These are phyloP conservation scores for Cryptotis parvus DNA, from an alignment of 2,113 vertebrate genomes.

Conservation along the genomic window DNA sequence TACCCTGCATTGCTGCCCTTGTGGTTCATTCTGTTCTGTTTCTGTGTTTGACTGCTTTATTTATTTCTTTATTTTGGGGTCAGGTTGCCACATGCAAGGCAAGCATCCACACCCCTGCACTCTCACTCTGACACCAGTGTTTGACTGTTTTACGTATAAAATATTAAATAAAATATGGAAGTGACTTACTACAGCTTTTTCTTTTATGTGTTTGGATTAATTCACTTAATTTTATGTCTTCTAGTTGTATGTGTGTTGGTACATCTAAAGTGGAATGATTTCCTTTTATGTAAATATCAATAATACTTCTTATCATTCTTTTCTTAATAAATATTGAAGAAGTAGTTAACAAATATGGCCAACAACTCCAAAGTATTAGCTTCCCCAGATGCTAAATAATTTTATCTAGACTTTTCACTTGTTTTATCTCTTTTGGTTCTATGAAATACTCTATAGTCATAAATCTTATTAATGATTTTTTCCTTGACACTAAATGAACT, in stretches of 20 bases:
- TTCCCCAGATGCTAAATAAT: not conserved
- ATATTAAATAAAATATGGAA: not conserved
- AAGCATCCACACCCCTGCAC: no score
- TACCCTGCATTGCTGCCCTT: not conserved
- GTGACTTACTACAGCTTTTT: not conserved
- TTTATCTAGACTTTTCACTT: conserved; percentile 3
- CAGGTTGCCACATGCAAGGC: no score
- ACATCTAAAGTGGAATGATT: not conserved
- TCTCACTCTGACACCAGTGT: no score
- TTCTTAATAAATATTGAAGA: not conserved
- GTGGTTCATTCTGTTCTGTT: not conserved
- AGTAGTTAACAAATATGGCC: not conserved
- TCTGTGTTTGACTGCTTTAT: not conserved
- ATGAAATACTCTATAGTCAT: not conserved
- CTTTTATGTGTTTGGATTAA: not conserved
- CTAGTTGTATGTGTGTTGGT: not conserved
- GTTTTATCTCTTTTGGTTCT: not conserved
- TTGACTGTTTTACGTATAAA: no score
- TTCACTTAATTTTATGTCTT: not conserved
- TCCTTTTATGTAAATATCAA: not conserved
- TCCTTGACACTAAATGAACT: not conserved
- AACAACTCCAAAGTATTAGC: not conserved
- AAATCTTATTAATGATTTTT: not conserved
- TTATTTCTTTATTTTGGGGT: no score
- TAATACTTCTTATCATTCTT: not conserved